Conservation (phyloP, 1,140 invertebrate species). For the Panagrolaimus sp. region DNA sequence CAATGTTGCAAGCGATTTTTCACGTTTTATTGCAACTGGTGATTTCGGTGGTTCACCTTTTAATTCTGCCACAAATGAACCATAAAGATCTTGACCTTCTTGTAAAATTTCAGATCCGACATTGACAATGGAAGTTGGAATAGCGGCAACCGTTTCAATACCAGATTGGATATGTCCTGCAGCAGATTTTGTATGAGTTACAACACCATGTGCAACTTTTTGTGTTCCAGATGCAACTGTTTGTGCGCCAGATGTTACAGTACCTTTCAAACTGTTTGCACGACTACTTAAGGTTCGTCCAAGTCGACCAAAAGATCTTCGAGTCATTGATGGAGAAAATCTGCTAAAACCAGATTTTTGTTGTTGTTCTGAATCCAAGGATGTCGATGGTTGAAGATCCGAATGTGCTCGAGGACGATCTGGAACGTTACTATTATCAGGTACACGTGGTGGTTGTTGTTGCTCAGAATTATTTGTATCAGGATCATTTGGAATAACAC, state of each 20-base stretch:
- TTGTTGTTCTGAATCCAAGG: slow-evolving; percentile 18
- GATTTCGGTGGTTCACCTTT: neutral
- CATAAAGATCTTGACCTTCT: slow-evolving; percentile 47
- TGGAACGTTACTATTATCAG: slow-evolving; percentile 3
- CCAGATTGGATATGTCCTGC: slow-evolving; percentile 52
- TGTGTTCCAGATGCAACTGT: slow-evolving; percentile 54
- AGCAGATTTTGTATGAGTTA: slow-evolving; percentile 57
- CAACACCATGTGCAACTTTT: slow-evolving; percentile 57
- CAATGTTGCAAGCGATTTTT: slow-evolving; percentile 51
- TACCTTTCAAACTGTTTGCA: slow-evolving; percentile 52
- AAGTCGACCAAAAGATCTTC: slow-evolving; percentile 54
- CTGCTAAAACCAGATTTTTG: slow-evolving; percentile 39
- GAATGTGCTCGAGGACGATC: slow-evolving; percentile 33
- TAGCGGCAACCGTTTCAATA: slow-evolving; percentile 50
- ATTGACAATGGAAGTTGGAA: slow-evolving; percentile 19
- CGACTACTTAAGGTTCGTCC: slow-evolving; percentile 52
- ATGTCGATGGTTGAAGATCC: slow-evolving; percentile 31
- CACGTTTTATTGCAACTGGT: slow-evolving; percentile 51
- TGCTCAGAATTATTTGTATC: too few relatives aligned
- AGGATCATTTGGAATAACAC: too few relatives aligned
- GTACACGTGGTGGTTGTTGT: neutral
- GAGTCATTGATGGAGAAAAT: slow-evolving; percentile 53
- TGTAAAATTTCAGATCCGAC: slow-evolving; percentile 46
- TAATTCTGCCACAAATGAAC: slow-evolving; percentile 21
- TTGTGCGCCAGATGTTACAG: slow-evolving; percentile 30